These are phyloP conservation scores for Polyommatus iphigenia DNA, from an alignment of 2,888 invertebrate genomes.

Conservation along the genomic window DNA sequence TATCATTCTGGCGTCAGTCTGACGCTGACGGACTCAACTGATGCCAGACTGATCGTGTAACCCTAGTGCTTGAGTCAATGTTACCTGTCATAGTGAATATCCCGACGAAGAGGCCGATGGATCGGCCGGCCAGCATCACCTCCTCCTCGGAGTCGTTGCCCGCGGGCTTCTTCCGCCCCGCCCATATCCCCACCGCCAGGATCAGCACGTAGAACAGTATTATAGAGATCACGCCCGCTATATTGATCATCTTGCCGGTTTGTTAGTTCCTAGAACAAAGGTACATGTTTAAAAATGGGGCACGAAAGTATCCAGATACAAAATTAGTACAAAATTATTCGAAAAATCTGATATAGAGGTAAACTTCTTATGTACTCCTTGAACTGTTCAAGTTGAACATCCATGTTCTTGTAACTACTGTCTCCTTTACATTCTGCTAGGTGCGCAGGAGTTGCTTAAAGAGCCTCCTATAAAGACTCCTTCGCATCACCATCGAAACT, in stretches of 20 bases:
- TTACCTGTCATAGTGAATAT: slow-evolving; percentile 99
- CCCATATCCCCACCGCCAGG: slow-evolving; percentile 98
- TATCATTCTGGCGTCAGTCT: no score
- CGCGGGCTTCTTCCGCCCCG: slow-evolving; percentile 93
- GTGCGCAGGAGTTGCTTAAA: not conserved
- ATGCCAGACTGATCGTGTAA: no score
- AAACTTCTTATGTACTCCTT: not conserved
- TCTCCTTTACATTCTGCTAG: not conserved
- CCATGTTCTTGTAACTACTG: not conserved
- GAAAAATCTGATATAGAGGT: not conserved
- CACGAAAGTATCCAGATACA: not conserved
- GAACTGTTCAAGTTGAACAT: not conserved
- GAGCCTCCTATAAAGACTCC: not conserved
- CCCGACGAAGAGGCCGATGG: slow-evolving; percentile 97
- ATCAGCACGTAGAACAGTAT: slow-evolving; percentile 97
- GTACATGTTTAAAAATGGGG: not conserved
- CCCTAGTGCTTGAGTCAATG: slow-evolving; percentile 34
- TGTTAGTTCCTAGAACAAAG: slow-evolving; percentile 37
- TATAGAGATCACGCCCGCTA: slow-evolving; percentile 96
- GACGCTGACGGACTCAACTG: no score
- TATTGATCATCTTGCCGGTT: slow-evolving; percentile 88
- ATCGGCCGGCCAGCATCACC: slow-evolving; percentile 98
- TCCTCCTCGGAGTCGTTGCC: slow-evolving; percentile 97
- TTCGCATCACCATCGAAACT: not conserved
- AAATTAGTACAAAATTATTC: not conserved